phyloP scores from a whole-genome alignment of 1,140 invertebrate species.

The Camponotus pennsylvanicus region DNA sequence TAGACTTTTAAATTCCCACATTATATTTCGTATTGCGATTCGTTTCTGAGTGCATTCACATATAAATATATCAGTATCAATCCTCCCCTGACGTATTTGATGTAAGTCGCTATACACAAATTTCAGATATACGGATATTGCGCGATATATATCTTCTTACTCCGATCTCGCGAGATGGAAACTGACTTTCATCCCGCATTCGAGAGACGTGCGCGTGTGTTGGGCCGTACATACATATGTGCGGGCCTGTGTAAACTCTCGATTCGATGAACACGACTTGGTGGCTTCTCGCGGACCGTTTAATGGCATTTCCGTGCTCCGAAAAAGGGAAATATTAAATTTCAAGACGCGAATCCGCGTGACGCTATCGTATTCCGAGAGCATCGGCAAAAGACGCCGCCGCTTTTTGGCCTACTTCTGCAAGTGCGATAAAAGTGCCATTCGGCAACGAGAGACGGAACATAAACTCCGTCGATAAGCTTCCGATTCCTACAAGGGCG shows the following conservation, averaged over 20 bases:
- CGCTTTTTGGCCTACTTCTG: slow-evolving; percentile 62
- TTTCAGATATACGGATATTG: slow-evolving; percentile 6
- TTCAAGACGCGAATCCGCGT: slow-evolving; percentile 45
- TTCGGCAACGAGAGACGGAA: background rate
- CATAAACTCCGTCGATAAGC: background rate
- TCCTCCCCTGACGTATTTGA: background rate
- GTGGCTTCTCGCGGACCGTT: slow-evolving; percentile 71
- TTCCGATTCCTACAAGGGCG: background rate
- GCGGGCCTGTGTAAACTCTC: slow-evolving; percentile 62
- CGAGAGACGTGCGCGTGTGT: slow-evolving; percentile 39
- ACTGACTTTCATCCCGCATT: slow-evolving; percentile 61
- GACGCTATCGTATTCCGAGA: slow-evolving; percentile 62
- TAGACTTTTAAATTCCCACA: background rate
- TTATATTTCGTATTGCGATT: background rate
- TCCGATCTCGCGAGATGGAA: slow-evolving; percentile 43
- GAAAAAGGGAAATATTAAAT: slow-evolving; percentile 74
- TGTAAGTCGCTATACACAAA: slow-evolving; percentile 14
- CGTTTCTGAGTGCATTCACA: background rate
- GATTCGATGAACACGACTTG: slow-evolving; percentile 67
- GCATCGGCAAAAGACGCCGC: background rate
- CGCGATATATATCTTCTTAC: slow-evolving; percentile 37
- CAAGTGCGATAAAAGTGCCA: slow-evolving; percentile 54
- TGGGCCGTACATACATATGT: background rate
- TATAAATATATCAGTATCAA: slow-evolving; percentile 1
- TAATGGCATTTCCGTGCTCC: slow-evolving; percentile 75